These are phyloP conservation scores for Smithornis capensis DNA, from an alignment of 2,113 vertebrate genomes.

Conservation along the genomic window DNA sequence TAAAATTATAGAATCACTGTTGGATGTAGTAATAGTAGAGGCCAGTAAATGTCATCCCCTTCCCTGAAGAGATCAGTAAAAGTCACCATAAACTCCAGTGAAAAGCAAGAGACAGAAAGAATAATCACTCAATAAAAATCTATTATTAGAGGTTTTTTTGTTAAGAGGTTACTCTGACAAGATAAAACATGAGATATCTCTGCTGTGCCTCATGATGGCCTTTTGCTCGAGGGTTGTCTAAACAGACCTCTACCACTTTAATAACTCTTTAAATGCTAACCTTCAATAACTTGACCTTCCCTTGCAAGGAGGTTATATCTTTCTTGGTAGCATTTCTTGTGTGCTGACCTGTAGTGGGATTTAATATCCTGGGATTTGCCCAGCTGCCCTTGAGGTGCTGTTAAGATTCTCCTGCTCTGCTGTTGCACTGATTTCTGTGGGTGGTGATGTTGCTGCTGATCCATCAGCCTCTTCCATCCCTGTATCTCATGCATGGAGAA, in stretches of 20 bases:
- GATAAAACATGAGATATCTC: neutral
- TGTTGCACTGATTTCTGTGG: neutral
- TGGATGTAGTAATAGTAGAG: neutral
- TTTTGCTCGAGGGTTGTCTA: neutral
- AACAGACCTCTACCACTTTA: neutral
- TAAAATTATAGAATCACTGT: neutral
- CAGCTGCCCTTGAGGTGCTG: neutral
- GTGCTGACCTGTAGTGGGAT: neutral
- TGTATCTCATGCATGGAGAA: neutral
- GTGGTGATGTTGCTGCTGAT: neutral
- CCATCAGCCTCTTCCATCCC: neutral
- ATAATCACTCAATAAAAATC: conserved; percentile 34
- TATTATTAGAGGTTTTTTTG: neutral
- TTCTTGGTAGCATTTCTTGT: neutral
- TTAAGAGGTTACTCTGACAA: neutral
- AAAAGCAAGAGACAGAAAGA: neutral
- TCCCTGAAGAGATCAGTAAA: conserved; percentile 31
- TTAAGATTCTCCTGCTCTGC: neutral
- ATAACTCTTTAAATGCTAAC: neutral
- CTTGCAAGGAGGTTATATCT: neutral
- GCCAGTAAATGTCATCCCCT: conserved; percentile 32
- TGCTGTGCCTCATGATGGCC: neutral
- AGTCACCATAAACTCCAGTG: neutral
- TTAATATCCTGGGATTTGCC: neutral
- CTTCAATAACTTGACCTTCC: neutral